Evolutionary conservation across 2,888 invertebrate genomes (phyloP).

Genomic region (Micoletzkya japonica): DNA sequence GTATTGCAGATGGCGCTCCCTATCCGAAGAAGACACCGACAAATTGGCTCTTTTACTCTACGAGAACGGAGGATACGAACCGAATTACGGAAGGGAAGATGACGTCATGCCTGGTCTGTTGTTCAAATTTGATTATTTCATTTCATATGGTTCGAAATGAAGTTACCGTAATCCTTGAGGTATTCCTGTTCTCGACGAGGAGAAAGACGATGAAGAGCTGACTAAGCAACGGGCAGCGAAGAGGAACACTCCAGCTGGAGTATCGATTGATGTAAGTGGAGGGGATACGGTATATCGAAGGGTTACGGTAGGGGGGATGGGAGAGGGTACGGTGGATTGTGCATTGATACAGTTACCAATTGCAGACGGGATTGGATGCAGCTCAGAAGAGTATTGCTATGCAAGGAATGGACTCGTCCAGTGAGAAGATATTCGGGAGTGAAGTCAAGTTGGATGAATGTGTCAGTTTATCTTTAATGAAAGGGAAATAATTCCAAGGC

Average conservation of each 20-base stretch:
- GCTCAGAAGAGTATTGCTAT: constrained; percentile 80
- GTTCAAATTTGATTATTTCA: background rate
- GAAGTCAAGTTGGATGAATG: constrained; percentile 24
- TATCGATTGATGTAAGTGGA: constrained; percentile 15
- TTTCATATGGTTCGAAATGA: constrained; percentile 29
- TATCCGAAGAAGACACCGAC: constrained; percentile 22
- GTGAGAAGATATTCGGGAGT: constrained; percentile 72
- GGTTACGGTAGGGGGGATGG: constrained; percentile 1
- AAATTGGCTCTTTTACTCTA: constrained; percentile 70
- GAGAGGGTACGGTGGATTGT: background rate
- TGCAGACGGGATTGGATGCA: constrained; percentile 66
- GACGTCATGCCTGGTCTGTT: constrained; percentile 53
- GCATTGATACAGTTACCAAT: constrained; percentile 3
- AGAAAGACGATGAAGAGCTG: constrained; percentile 78
- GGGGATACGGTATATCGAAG: too few relatives aligned
- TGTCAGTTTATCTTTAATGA: constrained; percentile 13
- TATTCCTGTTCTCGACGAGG: constrained; percentile 77
- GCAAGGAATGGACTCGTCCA: constrained; percentile 81
- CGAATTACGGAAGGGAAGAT: constrained; percentile 49
- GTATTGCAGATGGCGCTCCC: constrained; percentile 17
- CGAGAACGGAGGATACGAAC: constrained; percentile 79
- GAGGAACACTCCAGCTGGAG: constrained; percentile 33
- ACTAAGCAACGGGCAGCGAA: constrained; percentile 33
- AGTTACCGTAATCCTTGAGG: constrained; percentile 65
- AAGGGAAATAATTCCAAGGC: too few relatives aligned